phyloP scores from a whole-genome alignment of 2,113 vertebrate genomes.

The Procavia capensis region DNA sequence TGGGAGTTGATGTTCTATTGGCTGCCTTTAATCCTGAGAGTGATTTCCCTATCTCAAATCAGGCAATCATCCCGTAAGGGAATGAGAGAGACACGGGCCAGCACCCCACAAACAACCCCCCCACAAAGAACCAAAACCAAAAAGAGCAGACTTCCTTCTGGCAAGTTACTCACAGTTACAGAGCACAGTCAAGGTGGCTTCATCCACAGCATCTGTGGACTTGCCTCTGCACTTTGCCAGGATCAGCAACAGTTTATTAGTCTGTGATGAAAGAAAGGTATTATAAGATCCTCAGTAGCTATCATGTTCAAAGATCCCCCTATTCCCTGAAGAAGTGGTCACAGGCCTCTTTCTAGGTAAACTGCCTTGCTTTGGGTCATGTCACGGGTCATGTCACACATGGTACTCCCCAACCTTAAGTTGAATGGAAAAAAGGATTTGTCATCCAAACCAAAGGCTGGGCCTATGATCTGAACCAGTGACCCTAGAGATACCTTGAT shows the following conservation, averaged over 20 bases:
- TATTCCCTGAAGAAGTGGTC: neutral
- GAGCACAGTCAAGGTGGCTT: neutral
- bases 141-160: neutral
- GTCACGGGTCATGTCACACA: neutral
- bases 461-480: slow-evolving; percentile 15
- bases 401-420: neutral
- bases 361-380: neutral
- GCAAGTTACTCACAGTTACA: neutral
- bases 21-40: slow-evolving; percentile 25
- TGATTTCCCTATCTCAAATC: neutral
- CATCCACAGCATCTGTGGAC: neutral
- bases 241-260: neutral
- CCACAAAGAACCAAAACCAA: neutral
- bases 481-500: neutral
- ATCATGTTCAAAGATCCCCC: neutral
- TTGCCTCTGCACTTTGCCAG: neutral
- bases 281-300: neutral
- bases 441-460: neutral
- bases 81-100: neutral
- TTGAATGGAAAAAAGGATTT: neutral
- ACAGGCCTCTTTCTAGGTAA: neutral
- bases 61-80: neutral
- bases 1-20: neutral
- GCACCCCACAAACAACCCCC: neutral
- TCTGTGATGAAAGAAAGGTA: neutral